Conservation (phyloP, 37 sponge, comb jelly and placozoan species). For the Hormiphora californensis region DNA sequence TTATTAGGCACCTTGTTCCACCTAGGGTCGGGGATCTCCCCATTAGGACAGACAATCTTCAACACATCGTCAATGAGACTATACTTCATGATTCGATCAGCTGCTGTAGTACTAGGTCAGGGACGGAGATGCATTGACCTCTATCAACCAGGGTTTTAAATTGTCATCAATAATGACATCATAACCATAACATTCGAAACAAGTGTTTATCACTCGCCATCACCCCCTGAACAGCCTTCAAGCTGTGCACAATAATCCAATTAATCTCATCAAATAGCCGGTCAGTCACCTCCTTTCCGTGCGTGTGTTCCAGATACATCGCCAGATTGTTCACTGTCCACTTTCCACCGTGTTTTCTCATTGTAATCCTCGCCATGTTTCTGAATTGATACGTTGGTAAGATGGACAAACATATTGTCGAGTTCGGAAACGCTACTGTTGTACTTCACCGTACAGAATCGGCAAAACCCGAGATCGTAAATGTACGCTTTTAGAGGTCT, state of each 20-base stretch:
- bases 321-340: conserved; percentile 80
- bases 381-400: conserved; percentile 96
- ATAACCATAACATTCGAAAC: conserved; percentile 94
- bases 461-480: conserved; percentile 88
- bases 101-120: conserved; percentile 79
- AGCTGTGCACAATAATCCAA: conserved; percentile 90
- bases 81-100: conserved; percentile 88
- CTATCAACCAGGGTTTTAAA: conserved; percentile 97
- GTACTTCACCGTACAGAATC: conserved; percentile 98
- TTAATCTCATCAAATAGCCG: conserved; percentile 87
- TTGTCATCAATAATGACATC: conserved; percentile 86
- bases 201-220: conserved; percentile 90
- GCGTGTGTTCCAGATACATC: conserved; percentile 76
- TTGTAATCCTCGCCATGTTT: conserved; percentile 76
- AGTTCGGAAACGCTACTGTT: conserved; percentile 71
- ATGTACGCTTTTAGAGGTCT: conserved; percentile 90
- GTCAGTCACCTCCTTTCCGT: conserved; percentile 79
- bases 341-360: conserved; percentile 87
- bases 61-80: conserved; percentile 78
- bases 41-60: conserved; percentile 77
- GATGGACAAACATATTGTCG: conserved; percentile 94
- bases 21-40: conserved; percentile 56
- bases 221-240: conserved; percentile 87
- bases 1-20: conserved; percentile 50
- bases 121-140: conserved; percentile 96